Base-by-base conservation (phyloP, 2,113 vertebrate species). In the Ginglymostoma cirratum region DNA sequence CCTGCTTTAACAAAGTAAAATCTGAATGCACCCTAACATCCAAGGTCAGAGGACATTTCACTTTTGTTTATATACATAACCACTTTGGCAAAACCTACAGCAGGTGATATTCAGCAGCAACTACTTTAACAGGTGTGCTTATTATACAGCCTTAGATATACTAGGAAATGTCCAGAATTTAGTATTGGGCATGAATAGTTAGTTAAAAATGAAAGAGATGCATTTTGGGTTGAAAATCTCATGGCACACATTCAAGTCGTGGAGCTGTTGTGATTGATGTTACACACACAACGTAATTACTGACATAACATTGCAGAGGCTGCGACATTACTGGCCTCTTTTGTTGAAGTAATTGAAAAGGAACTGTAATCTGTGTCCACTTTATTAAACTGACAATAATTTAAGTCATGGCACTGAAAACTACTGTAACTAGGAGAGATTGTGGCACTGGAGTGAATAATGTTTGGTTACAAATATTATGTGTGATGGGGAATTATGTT, bases 381-480 rank as follows among this genome's bases (percentile, higher is more conserved):
- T 95, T 72, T 69, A 95, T 76, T 95, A 95, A 76, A 95, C 30
- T 95, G 94, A 95, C 67, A 95, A 95, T 72, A 23, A 72, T 72
- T 95, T 95, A 72, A 52, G 76, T 52, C 94, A 95, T 52, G 38
- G 24, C 69, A 72, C 42, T 94, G 90, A 93, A 93, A 61, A 21
- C 30, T 66, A 93, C n/a, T 94, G 66, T 48, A 94, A 70, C 94
- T 34, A 38, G 38, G 65, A 24, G 86, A 89, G 66, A 94, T 38
- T 70, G 67, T 72, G 42, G 67, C 94, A 95, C 7, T 70, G 45
- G 42, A 69, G 92, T 42, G 92, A 95, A 76, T 72, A 72, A 48
- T 14, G 66, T 95, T 70, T 95, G 94, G 69, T 72, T 27, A 45
- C 45, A 76, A 72, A 72, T 52, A 52, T 34, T 52, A 42, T 95